These are phyloP conservation scores for Thripadectes ignobilis DNA, from an alignment of 2,797 vertebrate species.

Conservation along the genomic window DNA sequence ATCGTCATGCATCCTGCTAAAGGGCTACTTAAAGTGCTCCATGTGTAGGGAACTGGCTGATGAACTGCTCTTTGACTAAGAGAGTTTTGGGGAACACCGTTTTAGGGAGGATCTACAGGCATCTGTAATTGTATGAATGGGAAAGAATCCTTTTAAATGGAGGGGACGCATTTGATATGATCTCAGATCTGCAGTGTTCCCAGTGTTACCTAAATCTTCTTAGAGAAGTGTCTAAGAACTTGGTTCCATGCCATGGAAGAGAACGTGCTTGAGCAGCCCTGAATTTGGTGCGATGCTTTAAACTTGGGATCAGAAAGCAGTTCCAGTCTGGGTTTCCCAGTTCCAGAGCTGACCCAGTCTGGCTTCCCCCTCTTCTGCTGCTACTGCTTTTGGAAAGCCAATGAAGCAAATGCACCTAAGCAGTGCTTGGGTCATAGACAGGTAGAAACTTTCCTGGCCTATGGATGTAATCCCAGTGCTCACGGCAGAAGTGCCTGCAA, in stretches of 20 bases:
- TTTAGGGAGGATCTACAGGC: neutral
- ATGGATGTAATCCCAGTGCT: neutral
- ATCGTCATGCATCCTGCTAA: neutral
- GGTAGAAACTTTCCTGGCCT: neutral
- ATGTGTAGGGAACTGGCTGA: neutral
- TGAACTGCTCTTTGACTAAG: neutral
- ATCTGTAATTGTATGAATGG: neutral
- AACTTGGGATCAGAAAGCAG: neutral
- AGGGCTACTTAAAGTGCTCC: neutral
- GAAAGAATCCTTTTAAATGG: neutral
- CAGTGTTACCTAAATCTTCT: neutral
- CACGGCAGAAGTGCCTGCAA: neutral
- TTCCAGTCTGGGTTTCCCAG: neutral
- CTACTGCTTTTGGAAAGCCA: neutral
- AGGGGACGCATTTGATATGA: neutral
- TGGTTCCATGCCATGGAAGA: neutral
- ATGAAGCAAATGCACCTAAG: neutral
- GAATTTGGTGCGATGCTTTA: rapidly evolving
- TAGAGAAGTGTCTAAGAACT: neutral
- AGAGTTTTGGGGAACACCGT: neutral
- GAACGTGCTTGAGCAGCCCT: neutral
- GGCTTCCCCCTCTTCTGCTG: neutral
- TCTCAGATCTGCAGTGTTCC: neutral
- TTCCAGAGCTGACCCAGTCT: neutral
- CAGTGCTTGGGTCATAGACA: neutral